Percentiles rank a stretch among this genome's conserved stretches.
These are phyloP conservation scores for Holothuria scabra DNA, from an alignment of 53 echinoderm and acorn worm species.

Conservation along the genomic window DNA sequence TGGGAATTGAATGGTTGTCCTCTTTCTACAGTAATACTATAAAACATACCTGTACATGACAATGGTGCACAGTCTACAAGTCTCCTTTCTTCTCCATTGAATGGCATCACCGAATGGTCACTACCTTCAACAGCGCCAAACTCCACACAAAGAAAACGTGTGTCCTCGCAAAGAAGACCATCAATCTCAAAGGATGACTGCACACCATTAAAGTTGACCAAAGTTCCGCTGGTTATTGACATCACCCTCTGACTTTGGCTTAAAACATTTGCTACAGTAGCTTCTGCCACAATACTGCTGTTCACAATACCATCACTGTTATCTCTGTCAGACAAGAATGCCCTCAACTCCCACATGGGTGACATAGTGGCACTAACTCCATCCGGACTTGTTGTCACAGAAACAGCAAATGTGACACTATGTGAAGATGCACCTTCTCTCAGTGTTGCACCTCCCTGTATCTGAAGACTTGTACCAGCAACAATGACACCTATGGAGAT, in stretches of 20 bases:
- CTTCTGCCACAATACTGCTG: not conserved
- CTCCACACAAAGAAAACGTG: constrained; percentile 30
- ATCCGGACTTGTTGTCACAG: constrained; percentile 26
- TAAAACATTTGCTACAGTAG: constrained; percentile 15
- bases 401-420: constrained; percentile 23
- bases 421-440: constrained; percentile 10
- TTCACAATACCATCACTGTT: constrained; percentile 3
- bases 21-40: too few relatives aligned
- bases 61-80: constrained; percentile 19
- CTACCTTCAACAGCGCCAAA: constrained; percentile 24
- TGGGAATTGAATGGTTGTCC: too few relatives aligned
- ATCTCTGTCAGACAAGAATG: constrained; percentile 13
- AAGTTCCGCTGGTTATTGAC: not conserved
- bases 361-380: constrained; percentile 57
- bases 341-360: constrained; percentile 4
- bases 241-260: not conserved
- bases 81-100: not conserved
- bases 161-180: constrained; percentile 5
- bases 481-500: not conserved
- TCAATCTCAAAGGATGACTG: constrained; percentile 14
- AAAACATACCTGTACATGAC: not conserved
- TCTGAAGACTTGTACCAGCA: not conserved
- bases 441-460: not conserved
- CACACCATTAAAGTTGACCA: not conserved
- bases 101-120: constrained; percentile 1